A percentile compares a stretch with the other conserved stretches of the same genome.
Conservation (phyloP, 2,797 vertebrate genomes). For the Trematomus bernacchii region DNA sequence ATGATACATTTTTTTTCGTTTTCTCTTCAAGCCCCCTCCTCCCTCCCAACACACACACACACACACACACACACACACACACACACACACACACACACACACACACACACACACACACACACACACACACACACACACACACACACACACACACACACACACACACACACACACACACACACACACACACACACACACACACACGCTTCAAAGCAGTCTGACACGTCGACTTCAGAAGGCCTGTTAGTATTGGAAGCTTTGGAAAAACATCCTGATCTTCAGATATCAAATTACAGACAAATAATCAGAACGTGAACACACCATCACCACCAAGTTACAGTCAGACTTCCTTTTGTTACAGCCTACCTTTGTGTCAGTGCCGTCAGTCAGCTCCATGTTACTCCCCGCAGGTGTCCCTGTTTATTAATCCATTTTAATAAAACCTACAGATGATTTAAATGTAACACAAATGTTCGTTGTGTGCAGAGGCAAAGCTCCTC, state of each 20-base stretch:
- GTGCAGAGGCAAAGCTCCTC: slow-evolving; percentile 42
- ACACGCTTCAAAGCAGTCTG: slow-evolving; percentile 14
- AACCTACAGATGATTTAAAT: background rate
- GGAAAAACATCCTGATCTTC: slow-evolving; percentile 23
- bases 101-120: slow-evolving; percentile 13
- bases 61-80: background rate
- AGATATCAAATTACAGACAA: slow-evolving; percentile 15
- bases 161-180: slow-evolving; percentile 25
- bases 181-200: slow-evolving; percentile 17
- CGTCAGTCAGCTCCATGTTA: slow-evolving; percentile 5
- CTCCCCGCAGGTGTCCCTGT: slow-evolving; percentile 38
- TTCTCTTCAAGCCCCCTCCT: slow-evolving; percentile 25
- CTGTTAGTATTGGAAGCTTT: slow-evolving; percentile 27
- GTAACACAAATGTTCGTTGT: background rate
- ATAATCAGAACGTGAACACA: slow-evolving; percentile 16
- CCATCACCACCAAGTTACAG: background rate
- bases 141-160: slow-evolving; percentile 25
- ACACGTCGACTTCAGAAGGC: slow-evolving; percentile 38
- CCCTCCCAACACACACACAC: background rate
- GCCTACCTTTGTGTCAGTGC: slow-evolving; percentile 58
- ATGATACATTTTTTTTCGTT: slow-evolving; percentile 48
- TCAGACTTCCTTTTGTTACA: background rate
- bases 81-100: slow-evolving; percentile 16
- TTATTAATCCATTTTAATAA: slow-evolving; percentile 57
- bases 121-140: slow-evolving; percentile 16